Evolutionary conservation across 2,888 invertebrate species (phyloP).

Genomic region (Caenorhabditis sp.): DNA sequence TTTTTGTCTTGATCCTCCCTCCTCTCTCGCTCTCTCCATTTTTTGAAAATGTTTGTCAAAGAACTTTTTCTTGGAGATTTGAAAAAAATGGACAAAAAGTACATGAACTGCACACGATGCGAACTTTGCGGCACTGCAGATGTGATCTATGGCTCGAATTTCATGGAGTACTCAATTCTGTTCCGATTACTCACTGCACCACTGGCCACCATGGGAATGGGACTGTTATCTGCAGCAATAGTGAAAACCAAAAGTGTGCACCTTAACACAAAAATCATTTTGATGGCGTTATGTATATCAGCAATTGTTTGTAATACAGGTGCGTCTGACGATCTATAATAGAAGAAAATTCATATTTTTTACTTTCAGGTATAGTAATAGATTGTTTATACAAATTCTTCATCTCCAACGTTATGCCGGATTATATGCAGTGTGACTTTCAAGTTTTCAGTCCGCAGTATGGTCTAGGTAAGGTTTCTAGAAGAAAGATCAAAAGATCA

Average conservation of each 20-base stretch:
- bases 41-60: constrained; percentile 38
- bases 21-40: too few relatives aligned
- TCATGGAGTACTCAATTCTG: constrained; percentile 59
- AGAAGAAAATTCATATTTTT: background rate
- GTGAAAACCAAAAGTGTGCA: constrained; percentile 57
- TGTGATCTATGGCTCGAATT: constrained; percentile 36
- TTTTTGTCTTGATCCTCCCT: constrained; percentile 28
- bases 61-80: background rate
- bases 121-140: constrained; percentile 60
- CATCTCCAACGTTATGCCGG: constrained; percentile 63
- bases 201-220: constrained; percentile 59
- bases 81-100: constrained; percentile 51
- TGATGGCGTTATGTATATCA: constrained; percentile 50
- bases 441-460: constrained; percentile 63
- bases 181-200: constrained; percentile 53
- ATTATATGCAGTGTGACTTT: constrained; percentile 62
- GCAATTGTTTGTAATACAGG: constrained; percentile 59
- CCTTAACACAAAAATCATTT: constrained; percentile 46
- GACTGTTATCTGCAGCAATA: constrained; percentile 50
- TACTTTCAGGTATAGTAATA: constrained; percentile 39
- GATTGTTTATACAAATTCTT: constrained; percentile 63
- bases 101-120: constrained; percentile 64
- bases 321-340: background rate
- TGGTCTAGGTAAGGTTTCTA: constrained; percentile 29
- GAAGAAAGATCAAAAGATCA: background rate